Base-by-base conservation (phyloP, 2,797 vertebrate species). In the Orientallactaga sibirica region DNA sequence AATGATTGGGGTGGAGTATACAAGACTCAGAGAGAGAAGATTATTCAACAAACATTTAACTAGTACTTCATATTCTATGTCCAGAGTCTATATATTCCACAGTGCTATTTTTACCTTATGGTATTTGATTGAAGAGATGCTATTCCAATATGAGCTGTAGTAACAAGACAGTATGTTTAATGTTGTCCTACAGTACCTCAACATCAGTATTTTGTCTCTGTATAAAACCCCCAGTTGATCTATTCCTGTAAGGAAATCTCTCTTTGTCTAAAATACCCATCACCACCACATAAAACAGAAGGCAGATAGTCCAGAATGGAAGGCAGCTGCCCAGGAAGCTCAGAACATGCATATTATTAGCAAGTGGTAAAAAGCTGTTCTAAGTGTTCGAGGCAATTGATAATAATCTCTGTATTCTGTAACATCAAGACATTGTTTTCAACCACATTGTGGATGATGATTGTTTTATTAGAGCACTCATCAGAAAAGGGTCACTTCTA, bases 401-500 rank as follows among this genome's bases (percentile, higher is more conserved):
- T 80, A 58, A 93, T 41, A 61, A 41, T 67, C 68, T 24, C 58
- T 33, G 15, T 12, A 33, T 61, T 89, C 58, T 76, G 11, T 64
- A 24, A 81, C 67, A 89, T 70, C 20, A 24, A 86, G 52, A 66
- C 61, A 78, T 88, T 88, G 82, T 90, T 95, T 92, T 84, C 76
- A 88, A 86, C n/a, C 5, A 14, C 43, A 52, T 14, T 73, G 71
- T 86, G 58, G 91, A 68, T 66, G 9, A 25, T 67, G 25, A 55
- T n/a, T 84, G 1, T 71, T 90, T 86, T 82, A 19, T 92, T 79
- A 83, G 4, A 58, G 27, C 18, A 78, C 37, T 81, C 55, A 68
- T 73, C 20, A 79, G 27, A 75, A 88, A 70, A 92, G 58, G 2
- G 41, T 86, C 43, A 73, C 29, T 87, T 81, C 29, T 58, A 52